Percentiles rank a stretch among this genome's conserved stretches.
Conservation (phyloP, 2,797 vertebrate genomes). For the Geotrypetes seraphini region DNA sequence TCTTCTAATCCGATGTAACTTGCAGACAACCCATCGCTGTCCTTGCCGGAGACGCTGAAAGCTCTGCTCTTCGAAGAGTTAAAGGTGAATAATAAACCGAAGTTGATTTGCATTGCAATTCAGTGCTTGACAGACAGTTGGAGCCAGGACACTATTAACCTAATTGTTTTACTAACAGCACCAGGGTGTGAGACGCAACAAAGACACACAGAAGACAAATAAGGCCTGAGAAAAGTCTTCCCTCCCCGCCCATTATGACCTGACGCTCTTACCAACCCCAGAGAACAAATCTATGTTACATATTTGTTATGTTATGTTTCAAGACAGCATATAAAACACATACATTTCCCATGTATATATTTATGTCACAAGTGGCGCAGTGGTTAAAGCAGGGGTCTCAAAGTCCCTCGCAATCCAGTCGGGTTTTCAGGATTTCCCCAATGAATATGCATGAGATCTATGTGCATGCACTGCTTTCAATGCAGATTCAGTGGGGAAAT, state of each 20-base stretch:
- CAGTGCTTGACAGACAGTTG: slow-evolving; percentile 42
- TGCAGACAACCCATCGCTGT: background rate
- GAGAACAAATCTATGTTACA: too few relatives aligned
- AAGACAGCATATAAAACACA: too few relatives aligned
- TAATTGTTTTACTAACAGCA: slow-evolving; percentile 36
- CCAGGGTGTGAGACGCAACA: slow-evolving; percentile 30
- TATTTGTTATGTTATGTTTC: too few relatives aligned
- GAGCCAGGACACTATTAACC: slow-evolving; percentile 34
- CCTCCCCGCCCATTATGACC: slow-evolving; percentile 24
- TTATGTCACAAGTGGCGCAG: too few relatives aligned
- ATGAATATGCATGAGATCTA: too few relatives aligned
- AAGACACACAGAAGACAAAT: slow-evolving; percentile 26
- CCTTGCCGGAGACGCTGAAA: slow-evolving; percentile 5
- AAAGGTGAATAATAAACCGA: slow-evolving; percentile 10
- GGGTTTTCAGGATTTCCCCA: too few relatives aligned
- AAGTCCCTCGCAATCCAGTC: too few relatives aligned
- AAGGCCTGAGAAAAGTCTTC: background rate
- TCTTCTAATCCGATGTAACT: background rate
- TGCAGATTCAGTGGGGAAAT: too few relatives aligned
- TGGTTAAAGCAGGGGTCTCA: too few relatives aligned
- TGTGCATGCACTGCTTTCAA: too few relatives aligned
- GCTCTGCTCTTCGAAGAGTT: slow-evolving; percentile 24
- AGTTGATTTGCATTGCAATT: slow-evolving; percentile 46
- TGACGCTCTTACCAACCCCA: background rate
- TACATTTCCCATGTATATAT: too few relatives aligned